phyloP scores from a whole-genome alignment of 2,113 vertebrate genomes.

The Gulo gulo region DNA sequence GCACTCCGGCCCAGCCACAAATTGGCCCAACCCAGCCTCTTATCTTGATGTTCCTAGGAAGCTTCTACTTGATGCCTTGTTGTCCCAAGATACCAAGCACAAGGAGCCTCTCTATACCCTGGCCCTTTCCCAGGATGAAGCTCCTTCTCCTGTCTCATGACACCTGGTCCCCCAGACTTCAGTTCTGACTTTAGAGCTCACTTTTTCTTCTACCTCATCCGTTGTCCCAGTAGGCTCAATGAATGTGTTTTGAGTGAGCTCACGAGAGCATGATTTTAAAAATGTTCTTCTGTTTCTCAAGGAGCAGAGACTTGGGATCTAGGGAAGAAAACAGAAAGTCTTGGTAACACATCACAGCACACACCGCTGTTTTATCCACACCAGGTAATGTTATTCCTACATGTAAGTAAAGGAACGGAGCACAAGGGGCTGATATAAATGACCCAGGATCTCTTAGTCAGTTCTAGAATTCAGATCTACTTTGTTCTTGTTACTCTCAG shows the following conservation, averaged over 20 bases:
- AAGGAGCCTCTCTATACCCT: background rate
- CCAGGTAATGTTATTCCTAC: background rate
- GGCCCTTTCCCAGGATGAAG: background rate
- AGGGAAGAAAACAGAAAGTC: background rate
- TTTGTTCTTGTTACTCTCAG: background rate
- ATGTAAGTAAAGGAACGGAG: background rate
- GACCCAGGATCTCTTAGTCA: background rate
- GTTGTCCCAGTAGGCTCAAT: background rate
- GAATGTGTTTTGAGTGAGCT: background rate
- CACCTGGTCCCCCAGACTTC: background rate
- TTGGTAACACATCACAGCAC: background rate
- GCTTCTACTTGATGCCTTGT: background rate
- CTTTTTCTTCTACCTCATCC: background rate
- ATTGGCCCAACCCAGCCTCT: background rate
- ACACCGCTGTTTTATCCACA: background rate
- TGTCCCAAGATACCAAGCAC: too few species aligned
- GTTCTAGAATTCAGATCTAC: background rate
- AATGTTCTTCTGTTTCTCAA: background rate
- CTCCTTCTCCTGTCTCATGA: background rate
- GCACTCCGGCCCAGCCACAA: background rate
- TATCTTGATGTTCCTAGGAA: background rate
- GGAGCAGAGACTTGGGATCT: background rate
- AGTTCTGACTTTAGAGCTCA: background rate
- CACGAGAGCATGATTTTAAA: background rate
- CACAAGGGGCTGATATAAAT: background rate